A percentile compares a stretch with the other conserved stretches of the same genome.
These are phyloP conservation scores for Gymnoscopelus microlampas DNA, from an alignment of 2,797 vertebrate genomes.

Conservation along the genomic window DNA sequence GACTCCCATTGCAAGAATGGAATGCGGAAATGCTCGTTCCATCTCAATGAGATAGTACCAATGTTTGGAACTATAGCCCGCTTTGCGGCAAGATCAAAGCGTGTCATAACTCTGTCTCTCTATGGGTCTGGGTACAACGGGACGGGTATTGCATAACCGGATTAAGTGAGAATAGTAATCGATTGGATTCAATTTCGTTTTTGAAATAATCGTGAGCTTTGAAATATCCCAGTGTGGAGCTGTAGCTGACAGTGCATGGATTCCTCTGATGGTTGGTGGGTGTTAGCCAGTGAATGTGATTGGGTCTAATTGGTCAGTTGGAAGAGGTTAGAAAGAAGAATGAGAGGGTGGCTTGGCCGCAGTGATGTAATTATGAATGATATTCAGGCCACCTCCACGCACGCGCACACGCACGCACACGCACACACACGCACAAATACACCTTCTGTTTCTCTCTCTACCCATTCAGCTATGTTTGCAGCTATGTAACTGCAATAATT, in stretches of 20 bases:
- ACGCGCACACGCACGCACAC: not conserved
- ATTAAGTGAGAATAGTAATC: no score
- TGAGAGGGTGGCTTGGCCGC: slow-evolving; percentile 17
- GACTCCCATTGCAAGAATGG: no score
- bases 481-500: not conserved
- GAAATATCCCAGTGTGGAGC: slow-evolving; percentile 22
- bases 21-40: no score
- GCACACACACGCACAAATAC: not conserved
- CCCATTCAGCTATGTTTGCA: no score
- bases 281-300: slow-evolving; percentile 54
- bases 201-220: slow-evolving; percentile 32
- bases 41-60: no score
- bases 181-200: slow-evolving; percentile 4
- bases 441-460: no score
- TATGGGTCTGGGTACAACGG: no score
- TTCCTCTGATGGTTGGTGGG: slow-evolving; percentile 35
- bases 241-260: slow-evolving; percentile 36
- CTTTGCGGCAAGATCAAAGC: no score
- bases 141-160: no score
- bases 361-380: slow-evolving; percentile 31
- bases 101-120: no score
- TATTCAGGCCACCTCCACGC: slow-evolving; percentile 7
- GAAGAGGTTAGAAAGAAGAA: slow-evolving; percentile 54
- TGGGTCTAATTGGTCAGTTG: slow-evolving; percentile 58
- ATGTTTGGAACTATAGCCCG: no score